Evolutionary conservation across 2,113 vertebrate genomes (phyloP), one percentile per base, ranked within the genome.

Genomic region (Tylochromis polylepis): DNA sequence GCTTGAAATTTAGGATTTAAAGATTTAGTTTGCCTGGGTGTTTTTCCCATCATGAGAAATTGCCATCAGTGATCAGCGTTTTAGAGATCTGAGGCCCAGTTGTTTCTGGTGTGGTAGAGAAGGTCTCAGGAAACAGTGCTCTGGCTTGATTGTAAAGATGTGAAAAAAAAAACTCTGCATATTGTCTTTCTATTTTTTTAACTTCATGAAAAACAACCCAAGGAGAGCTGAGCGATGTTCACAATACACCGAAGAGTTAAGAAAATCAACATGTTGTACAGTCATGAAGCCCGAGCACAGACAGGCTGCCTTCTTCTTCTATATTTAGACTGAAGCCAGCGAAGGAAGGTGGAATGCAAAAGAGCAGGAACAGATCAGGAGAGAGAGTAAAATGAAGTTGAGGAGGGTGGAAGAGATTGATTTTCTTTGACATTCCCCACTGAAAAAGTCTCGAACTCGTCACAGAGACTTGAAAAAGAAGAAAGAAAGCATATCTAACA

Each of bases 401-500:
- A 91, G 82, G 80, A 86, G 53, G 80, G 81, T 92, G 79, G 8
- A 31, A 95, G 88, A 81, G 86, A 94, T 92, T 86, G 70, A 91
- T 94, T 93, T 82, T 93, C 87, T 67, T 70, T 90, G 92, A 96
- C 90, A 92, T 93, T 94, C 92, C 86, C 89, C 27, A 29, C 93
- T 92, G 89, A 92, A 77, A 67, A 87, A 91, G 65, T 94, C 91
- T 83, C 88, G 65, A 96, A 89, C 20, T 18, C n/a, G 60, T 86
- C 85, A 94, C n/a, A 91, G 78, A 82, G 75, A 87, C 65, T 60
- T 87, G 46, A 16, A 51, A 59, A 80, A 82, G 4, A 95, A 88
- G 77, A 82, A 91, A 87, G 86, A 81, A 95, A 94, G 92, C 85
- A 93, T 83, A 94, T 93, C 91, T 95, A 93, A 83, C 91, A 88